Evolutionary conservation across 2,113 vertebrate species (phyloP).

Genomic region (Acrocephalus arundinaceus): DNA sequence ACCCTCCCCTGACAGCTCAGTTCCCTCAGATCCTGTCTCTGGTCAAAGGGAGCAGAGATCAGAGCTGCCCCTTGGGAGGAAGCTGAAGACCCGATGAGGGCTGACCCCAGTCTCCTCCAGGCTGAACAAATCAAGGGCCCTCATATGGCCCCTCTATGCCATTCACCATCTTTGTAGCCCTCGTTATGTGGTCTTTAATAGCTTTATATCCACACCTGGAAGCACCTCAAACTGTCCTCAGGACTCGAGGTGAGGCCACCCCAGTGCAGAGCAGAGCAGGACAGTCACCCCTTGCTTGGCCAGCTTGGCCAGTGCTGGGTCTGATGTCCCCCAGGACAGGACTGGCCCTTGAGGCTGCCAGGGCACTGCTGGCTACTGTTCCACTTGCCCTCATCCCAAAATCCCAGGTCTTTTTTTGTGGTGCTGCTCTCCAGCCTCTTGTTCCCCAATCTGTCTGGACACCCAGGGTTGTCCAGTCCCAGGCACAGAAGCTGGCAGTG

Average conservation of each 20-base stretch:
- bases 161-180: not conserved
- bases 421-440: not conserved
- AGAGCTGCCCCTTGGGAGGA: not conserved
- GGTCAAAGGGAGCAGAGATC: not conserved
- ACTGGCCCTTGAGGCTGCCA: not conserved
- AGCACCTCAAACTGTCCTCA: no score
- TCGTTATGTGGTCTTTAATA: not conserved
- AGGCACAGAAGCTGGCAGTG: not conserved
- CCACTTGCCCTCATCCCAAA: not conserved
- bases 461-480: not conserved
- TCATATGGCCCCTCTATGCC: not conserved
- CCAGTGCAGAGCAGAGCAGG: not conserved
- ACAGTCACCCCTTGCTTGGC: not conserved
- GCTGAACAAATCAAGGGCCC: not conserved
- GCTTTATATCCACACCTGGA: not conserved
- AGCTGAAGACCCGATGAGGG: not conserved
- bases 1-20: accelerated
- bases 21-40: not conserved
- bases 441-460: not conserved
- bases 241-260: not conserved
- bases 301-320: not conserved
- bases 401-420: not conserved
- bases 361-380: not conserved
- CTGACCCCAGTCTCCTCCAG: not conserved
- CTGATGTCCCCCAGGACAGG: not conserved